Conservation (phyloP, 2,888 invertebrate genomes). For the Arge pagana region DNA sequence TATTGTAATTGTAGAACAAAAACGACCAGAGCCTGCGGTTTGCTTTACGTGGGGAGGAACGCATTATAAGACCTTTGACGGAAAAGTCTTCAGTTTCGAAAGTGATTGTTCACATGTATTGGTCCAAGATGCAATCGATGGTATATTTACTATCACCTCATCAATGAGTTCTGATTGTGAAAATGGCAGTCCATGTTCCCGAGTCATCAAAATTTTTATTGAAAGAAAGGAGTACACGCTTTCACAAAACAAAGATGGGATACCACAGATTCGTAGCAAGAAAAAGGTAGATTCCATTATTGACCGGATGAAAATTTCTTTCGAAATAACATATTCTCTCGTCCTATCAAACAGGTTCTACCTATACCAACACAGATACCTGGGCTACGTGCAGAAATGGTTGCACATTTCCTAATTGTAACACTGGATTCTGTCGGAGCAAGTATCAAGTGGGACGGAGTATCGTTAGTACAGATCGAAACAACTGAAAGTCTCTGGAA, state of each 20-base stretch:
- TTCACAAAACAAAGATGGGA: conserved; percentile 35
- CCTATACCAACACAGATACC: conserved; percentile 76
- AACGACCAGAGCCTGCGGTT: conserved; percentile 66
- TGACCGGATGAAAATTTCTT: neutral
- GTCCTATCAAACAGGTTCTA: conserved; percentile 62
- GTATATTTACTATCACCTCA: conserved; percentile 72
- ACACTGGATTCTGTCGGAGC: conserved; percentile 71
- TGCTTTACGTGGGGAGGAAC: conserved; percentile 82
- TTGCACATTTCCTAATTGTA: conserved; percentile 72
- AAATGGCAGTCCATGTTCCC: conserved; percentile 58
- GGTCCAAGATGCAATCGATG: conserved; percentile 71
- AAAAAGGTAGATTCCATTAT: conserved; percentile 30
- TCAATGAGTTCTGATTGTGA: conserved; percentile 63
- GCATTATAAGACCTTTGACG: conserved; percentile 87
- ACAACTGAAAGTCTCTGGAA: conserved; percentile 75
- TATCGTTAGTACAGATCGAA: conserved; percentile 66
- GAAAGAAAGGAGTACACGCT: conserved; percentile 73
- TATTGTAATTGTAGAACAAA: conserved; percentile 34
- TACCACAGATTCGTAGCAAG: conserved; percentile 34
- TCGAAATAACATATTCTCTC: conserved; percentile 63
- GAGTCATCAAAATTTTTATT: conserved; percentile 68
- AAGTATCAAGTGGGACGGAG: conserved; percentile 75
- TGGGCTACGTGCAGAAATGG: conserved; percentile 74
- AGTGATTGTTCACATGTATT: conserved; percentile 79
- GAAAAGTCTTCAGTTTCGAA: conserved; percentile 73